Base-by-base conservation (phyloP, 2,888 invertebrate genomes). In the Orchesellides sinensis region DNA sequence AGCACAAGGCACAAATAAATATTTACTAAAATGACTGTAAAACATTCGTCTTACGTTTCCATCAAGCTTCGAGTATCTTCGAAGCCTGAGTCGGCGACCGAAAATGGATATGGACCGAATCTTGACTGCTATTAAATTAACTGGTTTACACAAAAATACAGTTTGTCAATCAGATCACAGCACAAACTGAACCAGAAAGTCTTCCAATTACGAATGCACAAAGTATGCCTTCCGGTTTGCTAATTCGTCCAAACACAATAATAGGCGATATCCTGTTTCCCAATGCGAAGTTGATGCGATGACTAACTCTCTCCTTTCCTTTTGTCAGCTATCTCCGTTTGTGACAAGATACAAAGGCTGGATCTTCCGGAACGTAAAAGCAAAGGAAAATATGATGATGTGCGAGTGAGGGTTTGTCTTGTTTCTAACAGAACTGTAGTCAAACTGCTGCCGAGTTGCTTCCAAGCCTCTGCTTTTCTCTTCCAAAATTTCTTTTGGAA, bases 71-170 rank as follows among this genome's bases (percentile, higher is more conserved):
- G 87, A 88, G 59, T 88, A 88, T 72, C 79, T 88, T 80, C 88
- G 87, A 85, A 88, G 88, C 86, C 86, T 82, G 81, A 88, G 88
- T 47, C 88, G 86, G 56, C 88, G 88, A 70, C 88, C 88, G 84
- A 88, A 88, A 78, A 88, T 74, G 21, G 88, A 87, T 83, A 88
- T 88, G 86, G 88, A 87, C 85, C 88, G 88, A 88, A 88, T 88
- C 83, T 88, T 88, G 84, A 73, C 52, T 61, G 61, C 47, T 2
- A 14, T 65, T 59, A 59, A 47, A 21, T 17, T 32, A 10, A 47
- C 19, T 17, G 17, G 29, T 27, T 63, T 32, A 32, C 49, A 49
- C n/a, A 29, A 49, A 68, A 49, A 5, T 25, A 68, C 14, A n/a
- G 32, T 40, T 40, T 40, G n/a, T n/a, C n/a, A n/a, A n/a, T n/a